phyloP scores from a whole-genome alignment of 1,140 invertebrate genomes.

The Eriocheir sinensis region DNA sequence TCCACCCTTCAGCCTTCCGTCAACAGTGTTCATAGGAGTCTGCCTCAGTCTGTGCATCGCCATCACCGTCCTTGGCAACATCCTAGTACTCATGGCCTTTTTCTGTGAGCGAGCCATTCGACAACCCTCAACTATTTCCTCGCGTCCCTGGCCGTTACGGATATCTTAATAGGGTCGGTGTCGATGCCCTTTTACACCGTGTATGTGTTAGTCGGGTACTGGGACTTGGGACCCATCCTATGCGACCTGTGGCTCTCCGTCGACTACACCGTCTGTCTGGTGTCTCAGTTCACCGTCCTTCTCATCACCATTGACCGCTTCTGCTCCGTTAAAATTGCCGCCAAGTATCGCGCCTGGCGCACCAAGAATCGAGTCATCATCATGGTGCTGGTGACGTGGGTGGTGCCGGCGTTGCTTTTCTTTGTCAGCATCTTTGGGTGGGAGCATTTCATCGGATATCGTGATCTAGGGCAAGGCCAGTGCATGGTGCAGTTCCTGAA shows the following conservation, averaged over 20 bases:
- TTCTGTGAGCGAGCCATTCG: slow-evolving; percentile 98
- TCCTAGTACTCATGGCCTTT: slow-evolving; percentile 97
- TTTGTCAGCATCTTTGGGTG: slow-evolving; percentile 99
- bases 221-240: slow-evolving; percentile 97
- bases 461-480: slow-evolving; percentile 92
- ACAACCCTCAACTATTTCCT: slow-evolving; percentile 99
- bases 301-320: slow-evolving; percentile 99
- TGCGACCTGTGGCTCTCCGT: slow-evolving; percentile 99
- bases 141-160: slow-evolving; percentile 97
- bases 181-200: slow-evolving; percentile 98
- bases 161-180: slow-evolving; percentile 97
- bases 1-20: slow-evolving; percentile 90
- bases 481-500: slow-evolving; percentile 99
- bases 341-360: slow-evolving; percentile 98
- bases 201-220: slow-evolving; percentile 97
- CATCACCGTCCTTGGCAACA: slow-evolving; percentile 96
- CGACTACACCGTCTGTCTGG: slow-evolving; percentile 99
- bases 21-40: slow-evolving; percentile 95
- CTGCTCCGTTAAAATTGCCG: slow-evolving; percentile 99
- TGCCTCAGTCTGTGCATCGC: slow-evolving; percentile 94
- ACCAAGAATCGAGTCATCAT: slow-evolving; percentile 96
- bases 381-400: slow-evolving; percentile 95
- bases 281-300: slow-evolving; percentile 99
- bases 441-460: slow-evolving; percentile 92
- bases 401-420: slow-evolving; percentile 97